Evolutionary conservation across 2,888 invertebrate genomes (phyloP), one percentile per base, ranked within the genome.

Genomic region (Pterostichus madidus): DNA sequence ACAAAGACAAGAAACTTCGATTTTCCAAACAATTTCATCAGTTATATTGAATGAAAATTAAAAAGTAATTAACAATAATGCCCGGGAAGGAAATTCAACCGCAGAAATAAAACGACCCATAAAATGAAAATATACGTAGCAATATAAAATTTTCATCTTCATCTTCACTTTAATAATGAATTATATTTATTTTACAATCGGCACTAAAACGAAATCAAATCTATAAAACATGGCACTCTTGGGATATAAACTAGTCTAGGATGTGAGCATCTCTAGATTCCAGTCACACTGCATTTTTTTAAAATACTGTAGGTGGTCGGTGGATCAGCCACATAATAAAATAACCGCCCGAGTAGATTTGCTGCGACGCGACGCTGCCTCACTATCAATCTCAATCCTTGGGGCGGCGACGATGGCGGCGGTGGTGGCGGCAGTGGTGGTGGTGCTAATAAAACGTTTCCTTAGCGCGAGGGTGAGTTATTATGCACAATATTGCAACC

Each of bases 401-500:
- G 24, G 8, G 56, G 15, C 56, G 15, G n/a, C 52, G 52, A 52
- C 52, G 52, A 8, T 52, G 52, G 4, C 17, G 17, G 8, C 5
- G 24, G 24, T 56, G 24, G 15, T 17, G 15, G n/a, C 52, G 52
- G 10, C 52, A 1, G 5, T 52, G 52, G 4, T 56, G 17, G 8
- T 17, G 24, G 5, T 56, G 24, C 17, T 56, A 56, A 56, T 17
- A 17, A 56, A 56, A 49, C 49, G 39, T 39, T 39, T 39, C 39
- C 52, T 52, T 15, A 56, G 17, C 56, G 15, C 17, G 56, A 17
- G 24, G 24, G 24, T 56, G 73, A 49, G 44, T 46, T 73, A 73
- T 73, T 73, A 73, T 73, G 73, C 73, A 73, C 73, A 73, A 73
- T 73, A 73, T 73, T 73, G 73, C 73, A 49, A 0, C 39, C 24